Base-by-base conservation (phyloP, 1,140 invertebrate genomes). In the Drosophila elegans region DNA sequence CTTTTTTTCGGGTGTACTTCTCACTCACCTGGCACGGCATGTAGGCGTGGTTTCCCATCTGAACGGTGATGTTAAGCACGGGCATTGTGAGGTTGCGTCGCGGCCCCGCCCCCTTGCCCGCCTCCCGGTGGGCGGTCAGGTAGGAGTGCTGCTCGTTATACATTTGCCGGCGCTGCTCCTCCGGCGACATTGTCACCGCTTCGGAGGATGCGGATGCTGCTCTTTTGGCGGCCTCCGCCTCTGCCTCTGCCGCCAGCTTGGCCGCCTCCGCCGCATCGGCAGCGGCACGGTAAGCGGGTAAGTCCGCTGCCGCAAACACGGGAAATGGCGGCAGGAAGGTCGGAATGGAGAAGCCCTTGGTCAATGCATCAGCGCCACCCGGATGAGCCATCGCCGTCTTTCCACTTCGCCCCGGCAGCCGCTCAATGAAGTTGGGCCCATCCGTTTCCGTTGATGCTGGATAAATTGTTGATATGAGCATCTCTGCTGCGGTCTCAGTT, bases 11-110 rank as follows among this genome's bases (percentile, higher is more conserved):
- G 12, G 63, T 49, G 57, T 32, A 4, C 2, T 0, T 3, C 7
- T 3, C n/a, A 62, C 84, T 89, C 66, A 97, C 95, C 94, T 96
- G 96, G 94, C 97, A 97, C 45, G 96, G 96, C 77, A 97, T 94
- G 93, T 96, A 97, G 73, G 96, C 96, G 93, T 97, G 96, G 36
- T 96, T 97, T 74, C 96, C 96, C 78, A 97, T 94, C 93, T 97
- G 96, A 54, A 96, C 96, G 45, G 96, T 97, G 91, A 97, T 96
- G 93, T 97, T 97, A 49, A 89, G 84, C 80, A 89, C 84, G 6
- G 84, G 84, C 80, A 89, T 84, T 84, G 84, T 89, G 41, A 89
- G 84, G 74, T 89, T 89, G 29, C 66, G 69, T 16, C 64, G 76
- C 41, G 53, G 54, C 48, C 39, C 41, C 78, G 61, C 29, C 57